Conservation (phyloP, 1,140 invertebrate genomes). For the Ruditapes philippinarum region DNA sequence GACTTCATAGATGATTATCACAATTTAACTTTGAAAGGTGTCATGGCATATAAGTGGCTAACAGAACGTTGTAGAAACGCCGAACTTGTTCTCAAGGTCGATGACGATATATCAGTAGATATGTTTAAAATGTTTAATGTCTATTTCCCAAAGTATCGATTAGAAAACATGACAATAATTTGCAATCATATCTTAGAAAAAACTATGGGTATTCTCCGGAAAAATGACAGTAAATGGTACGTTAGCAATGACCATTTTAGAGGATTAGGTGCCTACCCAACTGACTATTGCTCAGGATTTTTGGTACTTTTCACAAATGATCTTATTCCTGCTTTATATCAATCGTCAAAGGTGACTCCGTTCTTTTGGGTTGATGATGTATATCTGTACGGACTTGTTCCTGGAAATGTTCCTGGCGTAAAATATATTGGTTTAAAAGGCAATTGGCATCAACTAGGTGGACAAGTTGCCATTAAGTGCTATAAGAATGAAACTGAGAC, state of each 20-base stretch:
- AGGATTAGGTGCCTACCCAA: constrained; percentile 69
- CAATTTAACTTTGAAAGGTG: constrained; percentile 88
- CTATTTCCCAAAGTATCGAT: constrained; percentile 8
- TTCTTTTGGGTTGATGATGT: constrained; percentile 89
- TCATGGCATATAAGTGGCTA: constrained; percentile 94
- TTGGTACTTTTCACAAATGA: constrained; percentile 69
- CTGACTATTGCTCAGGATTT: constrained; percentile 76
- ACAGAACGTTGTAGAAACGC: constrained; percentile 89
- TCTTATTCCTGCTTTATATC: constrained; percentile 75
- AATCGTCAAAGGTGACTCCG: constrained; percentile 81
- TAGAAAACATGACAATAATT: constrained; percentile 53
- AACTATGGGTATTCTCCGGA: constrained; percentile 63
- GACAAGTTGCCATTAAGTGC: constrained; percentile 2
- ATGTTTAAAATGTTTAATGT: constrained; percentile 50
- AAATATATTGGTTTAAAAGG: constrained; percentile 5
- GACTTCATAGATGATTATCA: constrained; percentile 82
- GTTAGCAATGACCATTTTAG: constrained; percentile 70
- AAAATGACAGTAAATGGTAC: constrained; percentile 69
- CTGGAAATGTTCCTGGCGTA: constrained; percentile 24
- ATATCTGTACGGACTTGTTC: constrained; percentile 87
- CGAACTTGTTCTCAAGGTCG: constrained; percentile 88
- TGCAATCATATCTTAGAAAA: constrained; percentile 63
- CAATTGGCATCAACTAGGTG: background rate
- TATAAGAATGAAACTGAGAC: constrained; percentile 13
- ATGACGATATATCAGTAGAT: constrained; percentile 73